A percentile compares a stretch with the other conserved stretches of the same genome.
Conservation (phyloP, 2,888 invertebrate species). For the Willowsia nigromaculata region DNA sequence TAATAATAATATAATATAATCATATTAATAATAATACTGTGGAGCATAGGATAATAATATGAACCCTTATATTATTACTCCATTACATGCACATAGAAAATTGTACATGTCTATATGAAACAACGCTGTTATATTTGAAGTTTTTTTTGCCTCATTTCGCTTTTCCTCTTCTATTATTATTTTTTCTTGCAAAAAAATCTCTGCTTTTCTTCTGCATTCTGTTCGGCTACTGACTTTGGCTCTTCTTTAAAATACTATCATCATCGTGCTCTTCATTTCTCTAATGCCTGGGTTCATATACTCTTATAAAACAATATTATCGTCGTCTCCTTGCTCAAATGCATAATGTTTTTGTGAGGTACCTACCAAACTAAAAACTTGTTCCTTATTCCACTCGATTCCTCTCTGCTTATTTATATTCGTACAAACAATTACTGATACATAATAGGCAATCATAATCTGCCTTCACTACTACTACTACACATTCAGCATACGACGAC, state of each 20-base stretch:
- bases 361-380: constrained; percentile 20
- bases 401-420: not conserved
- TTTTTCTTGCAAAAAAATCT: not conserved
- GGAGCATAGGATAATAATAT: not conserved
- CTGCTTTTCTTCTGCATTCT: not conserved
- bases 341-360: not conserved
- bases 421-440: not conserved
- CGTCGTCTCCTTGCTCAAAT: not conserved
- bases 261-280: not conserved
- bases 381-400: constrained; percentile 20
- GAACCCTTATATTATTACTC: not conserved
- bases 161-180: constrained; percentile 14
- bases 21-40: constrained; percentile 20
- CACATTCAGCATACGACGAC: not conserved
- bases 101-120: not conserved
- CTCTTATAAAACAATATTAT: constrained; percentile 2
- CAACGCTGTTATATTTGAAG: not conserved
- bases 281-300: not conserved
- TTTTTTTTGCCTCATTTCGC: constrained; percentile 20
- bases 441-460: not conserved
- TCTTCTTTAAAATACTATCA: constrained; percentile 24
- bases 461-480: not conserved
- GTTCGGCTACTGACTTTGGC: constrained; percentile 27
- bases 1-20: not conserved
- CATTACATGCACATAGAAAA: not conserved